A percentile compares a stretch with the other conserved stretches of the same genome.
Conservation (phyloP, 2,113 vertebrate species). For the Vidua macroura region DNA sequence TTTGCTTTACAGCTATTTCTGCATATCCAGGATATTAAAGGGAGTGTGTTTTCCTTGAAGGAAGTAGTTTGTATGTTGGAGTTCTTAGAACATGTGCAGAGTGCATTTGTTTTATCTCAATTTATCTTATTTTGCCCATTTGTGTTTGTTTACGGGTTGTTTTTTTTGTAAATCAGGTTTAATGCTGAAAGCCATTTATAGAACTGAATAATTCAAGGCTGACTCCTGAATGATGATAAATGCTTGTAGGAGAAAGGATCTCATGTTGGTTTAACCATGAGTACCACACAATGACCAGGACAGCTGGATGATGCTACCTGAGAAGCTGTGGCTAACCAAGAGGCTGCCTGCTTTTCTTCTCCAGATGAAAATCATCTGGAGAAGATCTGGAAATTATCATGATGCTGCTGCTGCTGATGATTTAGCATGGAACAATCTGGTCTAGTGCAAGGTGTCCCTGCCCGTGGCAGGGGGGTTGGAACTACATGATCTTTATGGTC, state of each 20-base stretch:
- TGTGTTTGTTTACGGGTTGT: neutral
- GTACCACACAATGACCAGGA: neutral
- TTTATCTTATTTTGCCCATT: neutral
- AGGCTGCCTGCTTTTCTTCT: neutral
- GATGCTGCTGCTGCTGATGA: neutral
- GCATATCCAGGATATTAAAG: constrained; percentile 11
- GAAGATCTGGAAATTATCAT: neutral
- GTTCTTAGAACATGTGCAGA: neutral
- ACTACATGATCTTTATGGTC: neutral
- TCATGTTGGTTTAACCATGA: neutral
- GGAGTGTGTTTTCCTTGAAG: constrained; percentile 24
- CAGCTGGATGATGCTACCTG: neutral
- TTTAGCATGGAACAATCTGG: neutral
- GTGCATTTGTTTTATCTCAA: neutral
- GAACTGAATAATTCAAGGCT: neutral
- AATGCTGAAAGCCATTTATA: neutral
- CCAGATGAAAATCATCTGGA: neutral
- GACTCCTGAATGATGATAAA: neutral
- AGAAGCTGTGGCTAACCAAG: neutral
- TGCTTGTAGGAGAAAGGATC: neutral
- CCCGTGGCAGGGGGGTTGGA: accelerated
- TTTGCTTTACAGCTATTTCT: constrained; percentile 4
- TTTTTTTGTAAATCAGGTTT: neutral
- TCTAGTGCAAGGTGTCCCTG: neutral
- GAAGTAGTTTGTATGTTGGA: neutral